Percentiles rank a stretch among this genome's conserved stretches.
Conservation (phyloP, 1,140 invertebrate genomes). For the Heliconius nattereri region DNA sequence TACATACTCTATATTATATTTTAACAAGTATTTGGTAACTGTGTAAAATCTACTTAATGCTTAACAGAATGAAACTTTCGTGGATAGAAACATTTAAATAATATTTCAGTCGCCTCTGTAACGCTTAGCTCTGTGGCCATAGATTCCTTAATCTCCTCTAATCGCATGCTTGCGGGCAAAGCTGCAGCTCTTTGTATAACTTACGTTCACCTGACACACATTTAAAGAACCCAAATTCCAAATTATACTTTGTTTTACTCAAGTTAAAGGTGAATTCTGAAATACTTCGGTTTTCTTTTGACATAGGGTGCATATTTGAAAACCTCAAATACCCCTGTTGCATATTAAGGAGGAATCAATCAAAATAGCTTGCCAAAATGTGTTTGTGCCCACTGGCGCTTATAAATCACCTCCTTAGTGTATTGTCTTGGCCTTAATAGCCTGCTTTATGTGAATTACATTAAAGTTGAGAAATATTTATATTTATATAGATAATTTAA, state of each 20-base stretch:
- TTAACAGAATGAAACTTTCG: no score
- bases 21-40: no score
- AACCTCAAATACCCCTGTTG: constrained; percentile 43
- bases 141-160: constrained; percentile 45
- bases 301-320: constrained; percentile 40
- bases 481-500: not conserved
- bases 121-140: constrained; percentile 26
- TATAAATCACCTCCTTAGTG: constrained; percentile 59
- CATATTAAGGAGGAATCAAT: constrained; percentile 62
- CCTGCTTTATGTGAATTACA: constrained; percentile 34
- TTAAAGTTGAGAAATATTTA: not conserved
- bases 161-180: constrained; percentile 57
- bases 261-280: constrained; percentile 24
- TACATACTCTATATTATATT: no score
- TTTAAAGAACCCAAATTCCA: not conserved
- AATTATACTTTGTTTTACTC: constrained; percentile 16
- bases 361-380: constrained; percentile 55
- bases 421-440: constrained; percentile 60
- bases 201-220: constrained; percentile 45
- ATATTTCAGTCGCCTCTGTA: not conserved
- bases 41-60: no score
- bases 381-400: constrained; percentile 49
- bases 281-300: not conserved
- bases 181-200: constrained; percentile 51
- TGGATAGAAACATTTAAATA: not conserved